These are phyloP conservation scores for Phrynocephalus vlangalii DNA, from an alignment of 2,797 vertebrate species.

Conservation along the genomic window DNA sequence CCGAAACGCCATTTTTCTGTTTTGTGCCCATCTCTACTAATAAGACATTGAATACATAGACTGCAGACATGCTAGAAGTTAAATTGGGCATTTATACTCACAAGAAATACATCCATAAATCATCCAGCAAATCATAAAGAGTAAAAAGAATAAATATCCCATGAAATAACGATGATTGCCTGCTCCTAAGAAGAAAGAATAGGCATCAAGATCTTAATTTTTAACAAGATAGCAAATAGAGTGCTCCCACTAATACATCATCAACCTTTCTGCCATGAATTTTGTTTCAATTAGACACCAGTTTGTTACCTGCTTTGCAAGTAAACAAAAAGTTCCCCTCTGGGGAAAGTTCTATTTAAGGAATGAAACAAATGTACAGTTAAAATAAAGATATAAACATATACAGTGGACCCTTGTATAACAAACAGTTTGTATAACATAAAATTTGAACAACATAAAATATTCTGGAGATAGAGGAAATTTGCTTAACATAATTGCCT, in stretches of 20 bases:
- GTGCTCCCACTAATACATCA: neutral
- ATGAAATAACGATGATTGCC: conserved; percentile 99
- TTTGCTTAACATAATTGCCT: too few relatives aligned
- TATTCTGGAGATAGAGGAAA: too few relatives aligned
- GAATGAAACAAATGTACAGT: conserved; percentile 46
- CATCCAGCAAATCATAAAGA: conserved; percentile 99
- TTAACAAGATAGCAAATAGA: conserved; percentile 24
- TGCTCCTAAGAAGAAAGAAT: conserved; percentile 85
- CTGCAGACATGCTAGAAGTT: neutral
- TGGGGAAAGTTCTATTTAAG: conserved; percentile 50
- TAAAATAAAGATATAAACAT: conserved; percentile 54
- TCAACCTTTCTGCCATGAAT: neutral
- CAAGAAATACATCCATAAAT: conserved; percentile 97
- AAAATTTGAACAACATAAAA: too few relatives aligned
- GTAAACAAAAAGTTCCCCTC: conserved; percentile 60
- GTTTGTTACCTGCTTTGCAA: conserved; percentile 3
- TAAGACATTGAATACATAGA: conserved; percentile 4
- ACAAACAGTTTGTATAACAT: too few relatives aligned
- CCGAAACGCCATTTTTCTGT: too few relatives aligned
- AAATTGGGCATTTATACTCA: conserved; percentile 80
- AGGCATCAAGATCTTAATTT: conserved; percentile 42
- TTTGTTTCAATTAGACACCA: neutral
- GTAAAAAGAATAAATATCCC: conserved; percentile 97
- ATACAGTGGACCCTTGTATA: neutral
- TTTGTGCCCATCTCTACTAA: neutral